Base-by-base conservation (phyloP, 2,113 vertebrate genomes). In the Halcyon senegalensis region DNA sequence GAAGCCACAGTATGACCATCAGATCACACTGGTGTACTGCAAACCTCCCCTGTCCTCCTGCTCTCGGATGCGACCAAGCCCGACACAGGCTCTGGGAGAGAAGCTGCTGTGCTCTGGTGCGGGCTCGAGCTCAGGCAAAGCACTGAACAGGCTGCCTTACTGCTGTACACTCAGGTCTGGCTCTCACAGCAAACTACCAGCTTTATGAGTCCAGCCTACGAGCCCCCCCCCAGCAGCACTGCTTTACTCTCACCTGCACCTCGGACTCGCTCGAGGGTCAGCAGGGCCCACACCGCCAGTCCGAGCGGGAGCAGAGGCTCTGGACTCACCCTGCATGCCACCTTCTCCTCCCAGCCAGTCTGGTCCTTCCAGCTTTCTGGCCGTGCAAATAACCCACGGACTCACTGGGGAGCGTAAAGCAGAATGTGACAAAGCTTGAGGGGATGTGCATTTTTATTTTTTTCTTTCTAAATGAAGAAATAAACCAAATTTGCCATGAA, bases 271-370 rank as follows among this genome's bases (percentile, higher is more conserved):
- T 53, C 31, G 6, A 59, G 41, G 1, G 31, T 0, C 7, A 19
- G 4, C 1, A 1, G 3, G 24, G 16, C 14, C 31, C 53, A 8
- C 18, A 78, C 35, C 35, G 35, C 35, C 35, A 35, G 35, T 35
- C 35, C 35, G 35, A 35, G 35, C 35, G 35, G 35, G 35, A 35
- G 35, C n/a, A 62, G n/a, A 50, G 21, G 55, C 84, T 48, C 44
- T 13, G 10, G 25, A 23, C 44, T 37, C 37, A 15, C 43, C 37
- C 21, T 48, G 35, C 0, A 0, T 16, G 1, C 2, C 11, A 10
- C 15, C 58, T 88, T 24, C 33, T 62, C 66, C 75, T 27, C 44
- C 31, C 35, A 19, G 37, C 20, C 21, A 25, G 69, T 5, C 33
- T 3, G 0, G 62, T 12, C 39, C 72, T 84, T 51, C 7, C 7